Conservation (phyloP, 2,113 vertebrate species). For the Cairina moschata region DNA sequence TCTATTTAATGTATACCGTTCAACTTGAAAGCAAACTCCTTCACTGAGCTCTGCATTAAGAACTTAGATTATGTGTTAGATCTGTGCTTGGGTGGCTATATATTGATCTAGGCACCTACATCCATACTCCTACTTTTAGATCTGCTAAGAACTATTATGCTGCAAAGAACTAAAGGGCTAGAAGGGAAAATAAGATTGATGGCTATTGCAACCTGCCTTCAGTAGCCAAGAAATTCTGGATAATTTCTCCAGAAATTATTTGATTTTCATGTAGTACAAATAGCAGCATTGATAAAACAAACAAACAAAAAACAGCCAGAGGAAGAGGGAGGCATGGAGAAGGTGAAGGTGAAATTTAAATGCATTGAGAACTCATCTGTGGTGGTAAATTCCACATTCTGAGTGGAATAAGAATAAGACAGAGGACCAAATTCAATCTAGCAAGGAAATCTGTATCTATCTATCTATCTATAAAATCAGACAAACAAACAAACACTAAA, state of each 20-base stretch:
- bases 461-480: not conserved
- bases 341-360: not conserved
- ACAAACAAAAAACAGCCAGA: not conserved
- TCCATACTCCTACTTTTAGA: not conserved
- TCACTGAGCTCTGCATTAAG: not conserved
- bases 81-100: not conserved
- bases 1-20: not conserved
- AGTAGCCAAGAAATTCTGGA: not conserved
- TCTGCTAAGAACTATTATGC: not conserved
- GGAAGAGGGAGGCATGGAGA: not conserved
- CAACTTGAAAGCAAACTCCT: constrained; percentile 7
- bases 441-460: not conserved
- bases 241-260: not conserved
- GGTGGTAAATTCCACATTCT: not conserved
- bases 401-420: not conserved
- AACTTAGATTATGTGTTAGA: not conserved
- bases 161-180: not conserved
- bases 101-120: not conserved
- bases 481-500: not conserved
- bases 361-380: not conserved
- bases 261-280: not conserved
- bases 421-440: not conserved
- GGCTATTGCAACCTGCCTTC: not conserved
- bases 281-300: not conserved
- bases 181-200: not conserved